phyloP scores from a whole-genome alignment of 1,140 invertebrate genomes.

The Oncopeltus fasciatus region DNA sequence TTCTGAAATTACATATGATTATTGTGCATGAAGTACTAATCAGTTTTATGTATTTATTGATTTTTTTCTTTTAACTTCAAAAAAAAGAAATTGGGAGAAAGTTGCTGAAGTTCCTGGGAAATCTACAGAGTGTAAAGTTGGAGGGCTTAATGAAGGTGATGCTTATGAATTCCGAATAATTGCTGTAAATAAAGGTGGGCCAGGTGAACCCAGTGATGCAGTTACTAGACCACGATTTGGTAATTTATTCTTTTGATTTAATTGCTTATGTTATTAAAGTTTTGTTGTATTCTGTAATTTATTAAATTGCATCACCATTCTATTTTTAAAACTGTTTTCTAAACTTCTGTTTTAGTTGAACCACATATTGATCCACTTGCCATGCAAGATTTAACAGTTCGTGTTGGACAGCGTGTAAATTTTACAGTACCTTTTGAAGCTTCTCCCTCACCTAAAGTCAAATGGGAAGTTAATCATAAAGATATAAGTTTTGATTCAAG shows the following conservation, averaged over 20 bases:
- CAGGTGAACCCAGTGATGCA: constrained; percentile 84
- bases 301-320: not conserved
- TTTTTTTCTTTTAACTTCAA: no score
- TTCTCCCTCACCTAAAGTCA: constrained; percentile 62
- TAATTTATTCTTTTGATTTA: constrained; percentile 22
- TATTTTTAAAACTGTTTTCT: not conserved
- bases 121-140: constrained; percentile 61
- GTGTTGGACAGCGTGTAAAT: constrained; percentile 76
- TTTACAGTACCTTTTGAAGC: constrained; percentile 80
- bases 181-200: constrained; percentile 91
- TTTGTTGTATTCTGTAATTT: no score
- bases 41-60: no score
- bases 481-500: constrained; percentile 44
- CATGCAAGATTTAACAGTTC: constrained; percentile 73
- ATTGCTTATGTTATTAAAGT: not conserved
- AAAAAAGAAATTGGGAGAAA: constrained; percentile 80
- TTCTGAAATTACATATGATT: no score
- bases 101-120: constrained; percentile 60
- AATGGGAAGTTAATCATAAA: constrained; percentile 81
- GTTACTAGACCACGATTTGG: constrained; percentile 71
- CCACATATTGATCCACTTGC: constrained; percentile 72
- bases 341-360: constrained; percentile 37
- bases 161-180: constrained; percentile 95
- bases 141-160: constrained; percentile 77
- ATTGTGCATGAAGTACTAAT: no score